Evolutionary conservation across 2,888 invertebrate species (phyloP), one percentile per base, ranked within the genome.

Genomic region (Trachelus stipa): DNA sequence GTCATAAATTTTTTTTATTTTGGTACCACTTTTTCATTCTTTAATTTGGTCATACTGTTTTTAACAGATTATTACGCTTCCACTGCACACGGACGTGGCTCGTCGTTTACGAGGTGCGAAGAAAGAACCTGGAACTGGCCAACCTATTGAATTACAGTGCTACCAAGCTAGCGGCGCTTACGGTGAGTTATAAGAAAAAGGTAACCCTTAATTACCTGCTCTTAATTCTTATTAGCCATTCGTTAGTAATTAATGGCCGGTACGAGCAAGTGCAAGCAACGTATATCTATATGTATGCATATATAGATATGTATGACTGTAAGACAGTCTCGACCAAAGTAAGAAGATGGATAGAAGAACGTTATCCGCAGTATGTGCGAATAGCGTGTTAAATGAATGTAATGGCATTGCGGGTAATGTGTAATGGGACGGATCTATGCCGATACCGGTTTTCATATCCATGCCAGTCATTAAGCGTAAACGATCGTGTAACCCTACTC

Each of bases 371-470:
- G 78, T 79, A 79, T 83, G 85, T 77, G 85, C 85, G 87, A 79
- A 81, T 83, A 84, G 85, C 88, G 87, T 87, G 86, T 87, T 87
- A 87, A 88, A 87, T 85, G 84, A 84, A 86, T 81, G 83, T 85
- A 87, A 87, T 82, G 80, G 81, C 83, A 76, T 73, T 78, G 81
- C 78, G 81, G 80, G 82, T 85, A 85, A 87, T 85, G 81, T 83
- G 85, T 87, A 88, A 88, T 87, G 83, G 84, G 82, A 85, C 83
- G 85, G 81, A 84, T 86, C 83, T 85, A 83, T 79, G 83, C 78
- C 82, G 82, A 82, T 84, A 84, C 82, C 84, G 85, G 83, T 82
- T 85, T 84, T 83, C 84, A 79, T 75, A 79, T 81, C 80, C 80
- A 71, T 79, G 79, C 81, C 75, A 80, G 76, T 81, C 82, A 79